Conservation (phyloP, 2,888 invertebrate species). For the Chromoteleia sp. region DNA sequence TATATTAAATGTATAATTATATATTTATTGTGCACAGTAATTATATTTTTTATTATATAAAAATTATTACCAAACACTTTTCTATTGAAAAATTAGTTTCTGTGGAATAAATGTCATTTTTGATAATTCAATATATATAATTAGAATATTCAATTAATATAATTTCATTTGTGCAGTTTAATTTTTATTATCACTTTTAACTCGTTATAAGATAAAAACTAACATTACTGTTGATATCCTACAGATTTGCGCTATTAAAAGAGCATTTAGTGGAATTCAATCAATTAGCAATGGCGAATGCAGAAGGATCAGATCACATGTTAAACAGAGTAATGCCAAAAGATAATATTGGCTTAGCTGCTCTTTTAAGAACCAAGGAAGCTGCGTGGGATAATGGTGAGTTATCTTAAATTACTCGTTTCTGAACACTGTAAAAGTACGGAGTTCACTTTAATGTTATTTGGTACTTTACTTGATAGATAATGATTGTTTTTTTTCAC, state of each 20-base stretch:
- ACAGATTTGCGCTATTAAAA: constrained; percentile 96
- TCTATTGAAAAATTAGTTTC: no score
- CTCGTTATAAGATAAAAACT: constrained; percentile 13
- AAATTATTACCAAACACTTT: no score
- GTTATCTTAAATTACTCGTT: constrained; percentile 72
- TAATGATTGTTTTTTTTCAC: neutral
- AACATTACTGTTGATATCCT: constrained; percentile 72
- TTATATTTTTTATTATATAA: no score
- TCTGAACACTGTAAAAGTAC: constrained; percentile 9
- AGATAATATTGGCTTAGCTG: constrained; percentile 99
- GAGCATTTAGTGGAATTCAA: constrained; percentile 99
- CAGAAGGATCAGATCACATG: constrained; percentile 99
- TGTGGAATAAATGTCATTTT: no score
- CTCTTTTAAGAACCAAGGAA: constrained; percentile 97
- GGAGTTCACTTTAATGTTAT: neutral
- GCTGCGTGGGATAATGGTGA: constrained; percentile 96
- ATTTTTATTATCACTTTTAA: neutral
- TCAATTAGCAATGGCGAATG: constrained; percentile 99
- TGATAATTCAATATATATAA: no score
- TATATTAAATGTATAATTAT: no score
- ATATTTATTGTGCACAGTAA: no score
- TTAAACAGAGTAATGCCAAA: constrained; percentile 99
- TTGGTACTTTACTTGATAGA: neutral
- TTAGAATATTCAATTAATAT: no score
- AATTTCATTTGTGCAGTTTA: neutral